Percentiles rank a stretch among this genome's conserved stretches.
phyloP scores from a whole-genome alignment of 2,113 vertebrate species.

The Orthonyx spaldingii region DNA sequence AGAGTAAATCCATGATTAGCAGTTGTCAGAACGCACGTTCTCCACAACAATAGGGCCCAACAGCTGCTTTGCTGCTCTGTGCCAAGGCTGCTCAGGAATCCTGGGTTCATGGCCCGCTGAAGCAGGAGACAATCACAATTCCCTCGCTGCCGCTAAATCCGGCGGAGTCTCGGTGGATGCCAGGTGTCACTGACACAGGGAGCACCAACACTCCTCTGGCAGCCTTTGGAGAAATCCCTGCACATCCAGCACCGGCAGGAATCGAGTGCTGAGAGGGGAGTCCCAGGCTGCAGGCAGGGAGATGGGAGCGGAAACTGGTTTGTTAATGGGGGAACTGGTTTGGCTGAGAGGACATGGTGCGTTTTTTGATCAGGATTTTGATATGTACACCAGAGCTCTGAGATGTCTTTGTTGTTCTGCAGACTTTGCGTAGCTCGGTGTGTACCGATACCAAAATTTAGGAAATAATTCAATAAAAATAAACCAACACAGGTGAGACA shows the following conservation, averaged over 20 bases:
- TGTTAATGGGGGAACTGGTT: neutral
- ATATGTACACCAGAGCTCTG: neutral
- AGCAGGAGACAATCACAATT: slow-evolving; percentile 32
- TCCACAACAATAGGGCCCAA: slow-evolving; percentile 10
- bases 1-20: slow-evolving; percentile 56
- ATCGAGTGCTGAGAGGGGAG: neutral
- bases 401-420: neutral
- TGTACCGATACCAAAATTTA: neutral
- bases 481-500: accelerated
- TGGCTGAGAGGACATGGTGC: neutral
- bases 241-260: neutral
- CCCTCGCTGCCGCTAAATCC: neutral
- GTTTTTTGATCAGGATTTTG: neutral
- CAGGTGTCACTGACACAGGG: neutral
- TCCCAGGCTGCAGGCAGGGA: neutral
- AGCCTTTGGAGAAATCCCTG: neutral
- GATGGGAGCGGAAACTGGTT: neutral
- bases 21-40: slow-evolving; percentile 20
- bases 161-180: neutral
- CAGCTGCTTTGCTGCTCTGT: slow-evolving; percentile 43
- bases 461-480: neutral
- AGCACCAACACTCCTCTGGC: neutral
- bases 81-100: slow-evolving; percentile 38
- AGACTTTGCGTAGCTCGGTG: neutral
- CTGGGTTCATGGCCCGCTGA: slow-evolving; percentile 2